These are phyloP conservation scores for Dasypogon diadema DNA, from an alignment of 2,888 invertebrate species.

Conservation along the genomic window DNA sequence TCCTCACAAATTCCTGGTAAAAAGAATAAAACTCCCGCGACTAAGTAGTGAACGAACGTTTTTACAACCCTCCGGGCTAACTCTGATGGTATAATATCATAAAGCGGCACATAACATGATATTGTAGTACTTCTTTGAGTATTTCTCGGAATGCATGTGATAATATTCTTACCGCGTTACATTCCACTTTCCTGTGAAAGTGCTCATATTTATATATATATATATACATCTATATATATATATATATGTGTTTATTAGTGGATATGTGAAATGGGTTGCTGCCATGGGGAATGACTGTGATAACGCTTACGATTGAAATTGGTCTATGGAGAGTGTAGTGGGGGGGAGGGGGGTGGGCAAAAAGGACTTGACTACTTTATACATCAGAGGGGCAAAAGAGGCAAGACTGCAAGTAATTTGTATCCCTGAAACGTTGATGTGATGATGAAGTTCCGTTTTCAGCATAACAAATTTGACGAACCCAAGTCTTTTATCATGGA, in stretches of 20 bases:
- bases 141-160: slow-evolving; percentile 17
- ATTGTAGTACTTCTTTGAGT: slow-evolving; percentile 13
- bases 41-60: slow-evolving; percentile 26
- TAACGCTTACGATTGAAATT: slow-evolving; percentile 31
- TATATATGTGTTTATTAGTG: neutral
- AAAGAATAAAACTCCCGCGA: slow-evolving; percentile 19
- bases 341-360: neutral
- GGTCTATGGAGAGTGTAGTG: slow-evolving; percentile 27
- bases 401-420: slow-evolving; percentile 54
- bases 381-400: neutral
- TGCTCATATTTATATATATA: neutral
- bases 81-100: slow-evolving; percentile 20
- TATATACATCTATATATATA: too few species aligned
- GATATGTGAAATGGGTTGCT: slow-evolving; percentile 9
- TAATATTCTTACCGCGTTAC: slow-evolving; percentile 5
- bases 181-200: neutral
- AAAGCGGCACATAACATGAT: slow-evolving; percentile 26
- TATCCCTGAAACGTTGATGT: slow-evolving; percentile 55
- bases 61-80: slow-evolving; percentile 7
- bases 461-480: slow-evolving; percentile 56
- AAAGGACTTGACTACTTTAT: neutral
- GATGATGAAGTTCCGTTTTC: slow-evolving; percentile 57
- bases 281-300: neutral
- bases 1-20: slow-evolving; percentile 12
- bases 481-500: slow-evolving; percentile 55